Conservation (phyloP, 2,888 invertebrate species). For the Ochropacha duplaris region DNA sequence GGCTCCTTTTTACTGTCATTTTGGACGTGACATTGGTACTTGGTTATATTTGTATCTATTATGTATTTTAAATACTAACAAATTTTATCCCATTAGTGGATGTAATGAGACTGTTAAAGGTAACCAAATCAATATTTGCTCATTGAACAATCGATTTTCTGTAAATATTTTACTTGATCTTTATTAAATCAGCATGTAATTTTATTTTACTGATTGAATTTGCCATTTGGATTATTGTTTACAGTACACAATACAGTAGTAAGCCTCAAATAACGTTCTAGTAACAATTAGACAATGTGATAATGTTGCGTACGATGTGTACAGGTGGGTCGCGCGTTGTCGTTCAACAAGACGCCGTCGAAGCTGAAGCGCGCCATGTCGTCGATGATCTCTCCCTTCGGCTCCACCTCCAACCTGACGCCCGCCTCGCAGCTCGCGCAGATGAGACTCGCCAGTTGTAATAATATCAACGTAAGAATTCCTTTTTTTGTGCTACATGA, state of each 20-base stretch:
- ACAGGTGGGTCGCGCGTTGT: conserved; percentile 95
- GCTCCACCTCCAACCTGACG: conserved; percentile 91
- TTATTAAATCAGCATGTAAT: conserved; percentile 1
- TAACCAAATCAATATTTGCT: not conserved
- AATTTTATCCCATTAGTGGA: not conserved
- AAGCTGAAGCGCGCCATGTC: conserved; percentile 97
- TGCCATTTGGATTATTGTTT: not conserved
- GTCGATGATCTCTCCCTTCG: conserved; percentile 96
- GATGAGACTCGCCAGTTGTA: conserved; percentile 93
- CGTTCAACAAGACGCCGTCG: conserved; percentile 97
- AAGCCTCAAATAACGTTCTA: not conserved
- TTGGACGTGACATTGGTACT: not conserved
- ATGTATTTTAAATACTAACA: conserved; percentile 15
- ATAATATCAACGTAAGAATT: conserved; percentile 90
- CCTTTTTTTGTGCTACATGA: conserved; percentile 4
- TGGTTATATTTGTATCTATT: not conserved
- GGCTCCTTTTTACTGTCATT: not conserved
- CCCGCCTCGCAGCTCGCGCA: conserved; percentile 93
- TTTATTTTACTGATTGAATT: not conserved
- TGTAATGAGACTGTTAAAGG: conserved; percentile 4
- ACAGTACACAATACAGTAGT: not conserved
- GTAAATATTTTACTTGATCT: not conserved
- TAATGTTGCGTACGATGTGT: conserved; percentile 2
- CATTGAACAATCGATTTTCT: not conserved
- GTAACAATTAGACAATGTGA: not conserved